Evolutionary conservation across 64 coral and sea anemone species (phyloP), one percentile per base, ranked within the genome.

Genomic region (Orbicella faveolata): DNA sequence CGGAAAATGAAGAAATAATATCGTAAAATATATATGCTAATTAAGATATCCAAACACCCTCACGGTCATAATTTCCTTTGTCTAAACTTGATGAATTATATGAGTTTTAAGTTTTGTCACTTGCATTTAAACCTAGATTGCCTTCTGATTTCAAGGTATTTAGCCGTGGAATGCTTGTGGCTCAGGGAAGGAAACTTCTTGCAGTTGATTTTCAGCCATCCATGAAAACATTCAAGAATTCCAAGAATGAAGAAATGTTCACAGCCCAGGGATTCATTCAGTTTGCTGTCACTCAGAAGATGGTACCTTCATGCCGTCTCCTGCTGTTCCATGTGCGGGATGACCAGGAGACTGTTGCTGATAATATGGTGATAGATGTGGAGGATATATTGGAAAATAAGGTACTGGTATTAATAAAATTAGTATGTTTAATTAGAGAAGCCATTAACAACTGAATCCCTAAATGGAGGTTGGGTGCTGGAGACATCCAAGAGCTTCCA

Each of bases 301-400:
- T 98, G 96, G 94, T 98, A 2, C 96, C 96, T 4, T 90, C 87
- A 20, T 95, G 93, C 41, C 82, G 88, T 36, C 36, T 98, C 25
- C 70, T 98, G 12, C 75, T 95, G 16, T 98, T 89, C 77, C 93
- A 98, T 75, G 89, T 98, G 65, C 77, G 94, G 11, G 34, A 75
- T 20, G 96, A 98, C 72, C 23, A 37, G 1, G 96, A 98, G 34
- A 98, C 96, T 34, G 96, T 98, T 44, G 96, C 93, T 0, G 96
- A 95, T 36, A 95, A 85, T 64, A 74, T 95, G 77, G 7, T 76
- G 73, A 36, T 93, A 11, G 93, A 98, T 54, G 62, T 93, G 4
- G 96, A 98, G n/a, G 94, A 91, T 78, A 95, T 76, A 55, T 79
- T 98, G 39, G 91, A 98, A 88, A 98, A 98, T 61, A 88, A 95